Evolutionary conservation across 2,113 vertebrate species (phyloP), one percentile per base, ranked within the genome.

Genomic region (Saccopteryx bilineata): DNA sequence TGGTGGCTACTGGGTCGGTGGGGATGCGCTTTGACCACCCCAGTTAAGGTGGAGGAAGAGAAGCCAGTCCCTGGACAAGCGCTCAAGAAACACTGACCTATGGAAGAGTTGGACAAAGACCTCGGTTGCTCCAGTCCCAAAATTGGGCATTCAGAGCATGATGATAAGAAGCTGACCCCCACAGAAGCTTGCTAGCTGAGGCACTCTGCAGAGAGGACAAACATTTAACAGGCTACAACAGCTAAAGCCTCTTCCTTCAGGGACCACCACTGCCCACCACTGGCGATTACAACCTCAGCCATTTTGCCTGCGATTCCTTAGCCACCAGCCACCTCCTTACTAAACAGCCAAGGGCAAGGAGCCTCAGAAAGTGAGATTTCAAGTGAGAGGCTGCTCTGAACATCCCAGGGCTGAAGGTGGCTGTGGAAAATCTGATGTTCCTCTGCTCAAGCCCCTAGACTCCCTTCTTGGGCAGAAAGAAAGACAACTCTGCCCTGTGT

Each of bases 81-180:
- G 90, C n/a, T 31, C 94, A 96, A 97, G 90, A 96, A 76, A 92
- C 28, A 1, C 48, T 18, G 0, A 31, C 3, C 58, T 75, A 26
- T 33, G 21, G 12, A 1, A 66, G 75, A 95, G 1, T n/a, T 7
- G 0, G 68, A 92, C 1, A 13, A 92, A 81, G 90, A 92, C 2
- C 39, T 66, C 0, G 56, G 72, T 33, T 91, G 76, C 58, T 7
- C 87, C 24, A 39, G 56, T 9, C n/a, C 92, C 76, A 93, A 95
- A 90, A 81, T 87, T 63, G 31, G 0, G 60, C 4, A 5, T 48
- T 50, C 71, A 13, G 52, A 91, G 7, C 24, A 18, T 2, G 23
- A n/a, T 18, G 46, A 15, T 72, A 63, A 56, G 31, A 92, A n/a
- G 97, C 83, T 96, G 95, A 82, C 89, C 96, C 96, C 93, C 94